These are phyloP conservation scores for Macrocentrus cingulum DNA, from an alignment of 1,140 invertebrate species.

Conservation along the genomic window DNA sequence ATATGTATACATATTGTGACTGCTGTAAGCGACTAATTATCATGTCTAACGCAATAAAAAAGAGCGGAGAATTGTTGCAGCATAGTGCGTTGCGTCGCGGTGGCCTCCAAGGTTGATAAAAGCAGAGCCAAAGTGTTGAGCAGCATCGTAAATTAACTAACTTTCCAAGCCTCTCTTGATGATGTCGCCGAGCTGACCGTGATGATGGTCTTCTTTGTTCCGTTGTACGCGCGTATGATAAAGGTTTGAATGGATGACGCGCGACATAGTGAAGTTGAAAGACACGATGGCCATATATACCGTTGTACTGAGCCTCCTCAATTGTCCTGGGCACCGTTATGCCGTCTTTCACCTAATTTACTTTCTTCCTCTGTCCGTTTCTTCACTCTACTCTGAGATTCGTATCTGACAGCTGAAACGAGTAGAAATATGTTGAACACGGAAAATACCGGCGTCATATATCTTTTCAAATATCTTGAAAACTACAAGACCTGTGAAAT, in stretches of 20 bases:
- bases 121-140: background rate
- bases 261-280: background rate
- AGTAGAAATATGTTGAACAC: background rate
- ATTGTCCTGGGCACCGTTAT: conserved; percentile 38
- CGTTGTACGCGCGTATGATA: background rate
- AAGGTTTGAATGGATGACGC: background rate
- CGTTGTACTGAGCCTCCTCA: conserved; percentile 22
- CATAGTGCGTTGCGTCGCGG: background rate
- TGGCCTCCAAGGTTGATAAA: conserved; percentile 12
- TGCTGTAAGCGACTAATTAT: conserved; percentile 1
- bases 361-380: conserved; percentile 26
- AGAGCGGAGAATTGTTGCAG: background rate
- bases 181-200: no score
- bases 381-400: background rate
- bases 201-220: background rate
- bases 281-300: background rate
- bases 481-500: no score
- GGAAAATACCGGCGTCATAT: no score
- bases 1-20: background rate
- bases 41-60: conserved; percentile 3
- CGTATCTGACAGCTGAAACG: background rate
- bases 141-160: conserved; percentile 2
- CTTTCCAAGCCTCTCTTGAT: conserved; percentile 1
- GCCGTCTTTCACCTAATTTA: conserved; percentile 36
- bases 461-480: no score